Conservation (phyloP, 2,888 invertebrate genomes). For the Epistrophe eligans region DNA sequence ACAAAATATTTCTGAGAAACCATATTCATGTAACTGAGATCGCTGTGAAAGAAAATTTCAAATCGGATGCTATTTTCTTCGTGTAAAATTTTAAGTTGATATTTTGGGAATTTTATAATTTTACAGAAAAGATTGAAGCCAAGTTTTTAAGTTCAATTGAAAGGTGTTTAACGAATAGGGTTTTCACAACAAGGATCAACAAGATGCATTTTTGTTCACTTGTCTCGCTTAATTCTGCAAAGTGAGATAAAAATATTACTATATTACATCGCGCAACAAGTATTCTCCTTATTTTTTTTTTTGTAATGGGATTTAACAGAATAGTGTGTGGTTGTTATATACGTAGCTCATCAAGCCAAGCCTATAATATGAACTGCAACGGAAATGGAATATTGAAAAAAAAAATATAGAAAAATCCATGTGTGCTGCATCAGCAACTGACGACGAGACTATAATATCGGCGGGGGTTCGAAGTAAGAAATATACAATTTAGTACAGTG, state of each 20-base stretch:
- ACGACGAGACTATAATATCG: background rate
- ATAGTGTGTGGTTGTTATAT: background rate
- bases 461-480: slow-evolving; percentile 39
- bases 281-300: slow-evolving; percentile 1
- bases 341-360: slow-evolving; percentile 24
- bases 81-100: no score
- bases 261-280: slow-evolving; percentile 22
- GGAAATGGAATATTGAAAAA: slow-evolving; percentile 21
- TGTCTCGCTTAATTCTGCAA: background rate
- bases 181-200: background rate
- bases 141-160: no score
- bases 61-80: no score
- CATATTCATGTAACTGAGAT: no score
- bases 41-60: no score
- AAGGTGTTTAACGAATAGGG: no score
- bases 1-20: no score
- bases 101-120: no score
- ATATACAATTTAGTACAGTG: slow-evolving; percentile 59
- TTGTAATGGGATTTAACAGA: slow-evolving; percentile 31
- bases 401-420: slow-evolving; percentile 11
- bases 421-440: slow-evolving; percentile 15
- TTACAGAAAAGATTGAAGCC: background rate
- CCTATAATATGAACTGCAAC: slow-evolving; percentile 11
- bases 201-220: background rate
- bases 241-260: slow-evolving; percentile 11